Evolutionary conservation across 2,888 invertebrate species (phyloP).

Genomic region (Dexiosoma caninum): DNA sequence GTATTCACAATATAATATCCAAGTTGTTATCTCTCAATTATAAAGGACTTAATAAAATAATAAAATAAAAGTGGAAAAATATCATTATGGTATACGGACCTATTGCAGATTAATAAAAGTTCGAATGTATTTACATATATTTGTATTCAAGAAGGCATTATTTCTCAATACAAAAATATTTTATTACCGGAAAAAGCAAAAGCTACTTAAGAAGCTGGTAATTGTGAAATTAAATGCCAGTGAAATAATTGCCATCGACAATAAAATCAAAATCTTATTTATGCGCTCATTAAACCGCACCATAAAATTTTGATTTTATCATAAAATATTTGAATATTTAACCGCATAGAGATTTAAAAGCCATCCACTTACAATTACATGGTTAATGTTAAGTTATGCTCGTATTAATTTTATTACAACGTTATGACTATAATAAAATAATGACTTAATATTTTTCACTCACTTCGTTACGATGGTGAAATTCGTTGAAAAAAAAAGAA

Average conservation of each 20-base stretch:
- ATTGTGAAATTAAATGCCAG: background rate
- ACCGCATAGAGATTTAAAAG: background rate
- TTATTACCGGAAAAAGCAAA: slow-evolving; percentile 3
- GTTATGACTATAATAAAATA: slow-evolving; percentile 8
- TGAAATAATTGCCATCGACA: background rate
- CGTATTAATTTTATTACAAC: slow-evolving; percentile 5
- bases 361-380: background rate
- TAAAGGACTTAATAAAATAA: too few relatives aligned
- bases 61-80: too few relatives aligned
- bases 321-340: slow-evolving; percentile 1
- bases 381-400: background rate
- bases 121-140: too few relatives aligned
- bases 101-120: too few relatives aligned
- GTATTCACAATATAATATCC: too few relatives aligned
- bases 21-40: too few relatives aligned
- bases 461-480: slow-evolving; percentile 16
- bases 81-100: too few relatives aligned
- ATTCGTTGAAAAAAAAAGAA: background rate
- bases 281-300: background rate
- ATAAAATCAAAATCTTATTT: slow-evolving; percentile 27
- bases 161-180: background rate
- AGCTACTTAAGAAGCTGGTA: background rate
- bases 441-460: slow-evolving; percentile 26
- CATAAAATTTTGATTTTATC: slow-evolving; percentile 30
- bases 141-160: too few relatives aligned